Conservation (phyloP, 1,140 invertebrate genomes). For the Anagrus nilaparvatae region DNA sequence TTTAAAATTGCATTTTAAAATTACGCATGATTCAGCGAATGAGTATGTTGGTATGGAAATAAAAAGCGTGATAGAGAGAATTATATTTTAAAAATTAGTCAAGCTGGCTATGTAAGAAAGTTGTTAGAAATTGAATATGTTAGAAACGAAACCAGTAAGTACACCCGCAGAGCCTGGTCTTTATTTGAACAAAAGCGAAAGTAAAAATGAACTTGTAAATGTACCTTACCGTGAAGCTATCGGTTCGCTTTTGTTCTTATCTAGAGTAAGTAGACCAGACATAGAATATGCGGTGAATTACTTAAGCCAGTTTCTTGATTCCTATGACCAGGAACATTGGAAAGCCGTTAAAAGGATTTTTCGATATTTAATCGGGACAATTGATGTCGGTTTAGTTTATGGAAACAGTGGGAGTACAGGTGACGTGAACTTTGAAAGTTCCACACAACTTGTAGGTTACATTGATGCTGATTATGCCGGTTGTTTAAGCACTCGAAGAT, state of each 20-base stretch:
- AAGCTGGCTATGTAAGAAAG: slow-evolving; percentile 9
- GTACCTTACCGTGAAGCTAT: slow-evolving; percentile 10
- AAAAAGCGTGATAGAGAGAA: slow-evolving; percentile 15
- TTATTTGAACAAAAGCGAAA: neutral
- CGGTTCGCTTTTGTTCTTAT: slow-evolving; percentile 8
- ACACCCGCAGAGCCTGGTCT: slow-evolving; percentile 12
- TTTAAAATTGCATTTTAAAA: slow-evolving; percentile 21
- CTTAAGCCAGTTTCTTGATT: slow-evolving; percentile 2
- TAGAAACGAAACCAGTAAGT: slow-evolving; percentile 7
- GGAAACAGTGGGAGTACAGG: neutral
- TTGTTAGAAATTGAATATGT: slow-evolving; percentile 13
- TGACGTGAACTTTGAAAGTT: neutral
- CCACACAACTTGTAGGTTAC: slow-evolving; percentile 9
- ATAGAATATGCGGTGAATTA: slow-evolving; percentile 7
- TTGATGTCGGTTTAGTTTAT: neutral
- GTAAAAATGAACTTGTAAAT: neutral
- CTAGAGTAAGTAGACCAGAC: slow-evolving; percentile 5
- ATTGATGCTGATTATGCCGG: slow-evolving; percentile 15
- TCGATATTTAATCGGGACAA: neutral
- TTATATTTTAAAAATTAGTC: slow-evolving; percentile 8
- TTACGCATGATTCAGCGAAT: slow-evolving; percentile 15
- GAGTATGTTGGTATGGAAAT: slow-evolving; percentile 26
- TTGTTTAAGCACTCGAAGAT: too few relatives aligned
- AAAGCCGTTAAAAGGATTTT: slow-evolving; percentile 2
- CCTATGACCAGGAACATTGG: slow-evolving; percentile 1